phyloP scores from a whole-genome alignment of 2,797 vertebrate species.

The Myripristis jacobus region DNA sequence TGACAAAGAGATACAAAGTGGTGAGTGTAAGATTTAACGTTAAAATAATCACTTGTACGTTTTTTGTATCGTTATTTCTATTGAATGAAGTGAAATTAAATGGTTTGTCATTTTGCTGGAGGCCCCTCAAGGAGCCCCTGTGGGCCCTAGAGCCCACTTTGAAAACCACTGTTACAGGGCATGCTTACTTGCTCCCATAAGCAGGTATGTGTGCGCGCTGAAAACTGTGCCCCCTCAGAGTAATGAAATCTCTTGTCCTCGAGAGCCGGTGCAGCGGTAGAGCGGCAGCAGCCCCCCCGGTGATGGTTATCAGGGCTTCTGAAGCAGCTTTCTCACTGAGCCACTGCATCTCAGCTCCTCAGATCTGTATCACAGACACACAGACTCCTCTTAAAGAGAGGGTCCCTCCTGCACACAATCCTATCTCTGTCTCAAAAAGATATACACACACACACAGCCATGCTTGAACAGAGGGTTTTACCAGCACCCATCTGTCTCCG shows the following conservation, averaged over 20 bases:
- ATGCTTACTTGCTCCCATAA: slow-evolving; percentile 30
- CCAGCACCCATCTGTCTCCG: slow-evolving; percentile 19
- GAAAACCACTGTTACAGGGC: background rate
- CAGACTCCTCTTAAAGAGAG: slow-evolving; percentile 61
- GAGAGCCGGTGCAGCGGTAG: background rate
- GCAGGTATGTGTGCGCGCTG: background rate
- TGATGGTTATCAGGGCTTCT: slow-evolving; percentile 62
- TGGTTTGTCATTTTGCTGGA: no score
- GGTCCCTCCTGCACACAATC: slow-evolving; percentile 66
- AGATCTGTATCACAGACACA: slow-evolving; percentile 66
- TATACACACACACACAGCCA: slow-evolving; percentile 46
- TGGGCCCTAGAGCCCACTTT: no score
- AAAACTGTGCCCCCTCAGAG: background rate
- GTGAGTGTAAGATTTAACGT: no score
- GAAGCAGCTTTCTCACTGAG: slow-evolving; percentile 23
- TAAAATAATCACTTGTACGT: no score
- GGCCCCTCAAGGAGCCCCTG: no score
- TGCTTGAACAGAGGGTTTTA: slow-evolving; percentile 21
- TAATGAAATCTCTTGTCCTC: slow-evolving; percentile 62
- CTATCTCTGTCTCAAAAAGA: slow-evolving; percentile 61
- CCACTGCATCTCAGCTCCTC: slow-evolving; percentile 45
- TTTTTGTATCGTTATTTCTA: no score
- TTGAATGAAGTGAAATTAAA: no score
- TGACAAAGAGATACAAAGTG: no score
- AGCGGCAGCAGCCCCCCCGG: slow-evolving; percentile 45